Percentiles rank a stretch among this genome's conserved stretches.
These are phyloP conservation scores for Oreochromis niloticus DNA, from an alignment of 2,113 vertebrate genomes.

Conservation along the genomic window DNA sequence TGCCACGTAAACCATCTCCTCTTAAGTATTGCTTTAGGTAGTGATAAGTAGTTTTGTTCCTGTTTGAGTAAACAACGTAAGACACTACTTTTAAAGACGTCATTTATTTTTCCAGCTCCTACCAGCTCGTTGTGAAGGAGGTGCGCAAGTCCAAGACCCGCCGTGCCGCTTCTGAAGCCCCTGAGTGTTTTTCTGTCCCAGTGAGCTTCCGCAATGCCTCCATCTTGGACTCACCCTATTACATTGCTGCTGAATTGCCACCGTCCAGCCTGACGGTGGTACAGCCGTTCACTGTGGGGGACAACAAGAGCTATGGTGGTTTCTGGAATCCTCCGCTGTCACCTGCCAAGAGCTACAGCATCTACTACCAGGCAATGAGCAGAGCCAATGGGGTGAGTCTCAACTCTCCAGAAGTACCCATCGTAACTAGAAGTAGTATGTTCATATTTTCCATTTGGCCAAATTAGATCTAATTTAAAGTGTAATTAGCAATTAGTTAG, in stretches of 20 bases:
- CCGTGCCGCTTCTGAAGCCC: slow-evolving; percentile 83
- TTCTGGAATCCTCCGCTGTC: slow-evolving; percentile 96
- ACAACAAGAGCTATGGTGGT: slow-evolving; percentile 96
- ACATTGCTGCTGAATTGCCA: slow-evolving; percentile 90
- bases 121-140: slow-evolving; percentile 95
- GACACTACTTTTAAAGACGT: not conserved
- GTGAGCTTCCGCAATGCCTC: slow-evolving; percentile 92
- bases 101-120: slow-evolving; percentile 73
- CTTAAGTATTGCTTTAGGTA: not conserved
- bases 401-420: not conserved
- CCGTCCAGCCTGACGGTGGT: slow-evolving; percentile 83
- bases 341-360: slow-evolving; percentile 95
- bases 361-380: slow-evolving; percentile 96
- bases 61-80: not conserved
- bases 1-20: not conserved
- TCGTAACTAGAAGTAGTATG: not conserved
- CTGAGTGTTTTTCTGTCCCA: slow-evolving; percentile 85
- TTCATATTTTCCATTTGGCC: not conserved
- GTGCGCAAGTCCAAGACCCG: slow-evolving; percentile 85
- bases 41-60: not conserved
- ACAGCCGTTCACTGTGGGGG: slow-evolving; percentile 92
- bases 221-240: slow-evolving; percentile 82
- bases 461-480: not conserved
- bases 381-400: slow-evolving; percentile 90
- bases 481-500: not conserved